Evolutionary conservation across 2,888 invertebrate species (phyloP).

Genomic region (Archips xylosteana): DNA sequence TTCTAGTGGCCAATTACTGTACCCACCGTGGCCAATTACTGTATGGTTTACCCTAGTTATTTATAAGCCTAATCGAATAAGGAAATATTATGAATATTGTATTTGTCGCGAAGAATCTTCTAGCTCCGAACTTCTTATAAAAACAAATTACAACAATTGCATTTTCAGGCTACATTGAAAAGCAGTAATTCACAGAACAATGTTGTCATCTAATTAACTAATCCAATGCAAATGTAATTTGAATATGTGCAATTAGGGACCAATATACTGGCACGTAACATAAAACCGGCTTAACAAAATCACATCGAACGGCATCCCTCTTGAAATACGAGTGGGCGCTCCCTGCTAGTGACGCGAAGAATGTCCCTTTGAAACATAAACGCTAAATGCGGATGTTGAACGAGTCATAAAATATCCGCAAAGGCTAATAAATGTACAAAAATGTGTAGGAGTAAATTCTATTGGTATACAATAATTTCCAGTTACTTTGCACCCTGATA

Average conservation of each 20-base stretch:
- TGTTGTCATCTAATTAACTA: constrained; percentile 5
- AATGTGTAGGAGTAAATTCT: no score
- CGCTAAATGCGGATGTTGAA: background rate
- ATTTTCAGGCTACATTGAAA: background rate
- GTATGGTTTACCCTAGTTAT: no score
- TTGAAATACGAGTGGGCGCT: constrained; percentile 47
- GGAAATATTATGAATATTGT: background rate
- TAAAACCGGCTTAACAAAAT: constrained; percentile 36
- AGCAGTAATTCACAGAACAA: background rate
- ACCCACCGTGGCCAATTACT: no score
- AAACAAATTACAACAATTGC: background rate
- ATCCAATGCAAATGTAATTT: constrained; percentile 13
- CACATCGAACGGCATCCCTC: constrained; percentile 44
- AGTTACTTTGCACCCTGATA: no score
- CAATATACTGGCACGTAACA: constrained; percentile 20
- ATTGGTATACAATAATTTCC: no score
- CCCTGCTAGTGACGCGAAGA: background rate
- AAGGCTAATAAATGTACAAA: no score
- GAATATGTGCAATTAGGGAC: constrained; percentile 18
- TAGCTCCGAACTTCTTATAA: background rate
- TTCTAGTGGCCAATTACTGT: no score
- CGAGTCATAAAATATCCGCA: background rate
- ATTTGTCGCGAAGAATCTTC: background rate
- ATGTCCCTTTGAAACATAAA: background rate
- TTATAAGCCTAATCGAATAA: no score